A percentile compares a stretch with the other conserved stretches of the same genome.
Conservation (phyloP, 2,113 vertebrate species). For the Oreocharis arfaki region DNA sequence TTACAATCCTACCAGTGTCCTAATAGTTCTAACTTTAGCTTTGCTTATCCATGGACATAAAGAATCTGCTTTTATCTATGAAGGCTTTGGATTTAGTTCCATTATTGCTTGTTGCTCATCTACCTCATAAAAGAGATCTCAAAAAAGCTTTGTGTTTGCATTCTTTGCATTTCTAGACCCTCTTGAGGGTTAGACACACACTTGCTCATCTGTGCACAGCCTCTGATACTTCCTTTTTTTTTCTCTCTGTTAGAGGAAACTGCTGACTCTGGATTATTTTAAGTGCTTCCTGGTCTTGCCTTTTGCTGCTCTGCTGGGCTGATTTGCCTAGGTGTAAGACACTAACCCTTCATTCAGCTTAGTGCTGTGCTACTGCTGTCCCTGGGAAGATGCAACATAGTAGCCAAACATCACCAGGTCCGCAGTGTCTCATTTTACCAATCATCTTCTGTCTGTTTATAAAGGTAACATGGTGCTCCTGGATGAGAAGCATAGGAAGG, state of each 20-base stretch:
- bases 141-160: background rate
- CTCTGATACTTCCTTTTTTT: background rate
- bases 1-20: background rate
- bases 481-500: background rate
- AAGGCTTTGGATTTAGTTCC: background rate
- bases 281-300: rapidly evolving
- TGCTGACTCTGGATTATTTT: background rate
- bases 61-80: background rate
- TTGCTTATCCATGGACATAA: background rate
- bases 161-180: background rate
- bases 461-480: background rate
- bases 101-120: background rate
- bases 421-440: background rate
- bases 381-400: background rate
- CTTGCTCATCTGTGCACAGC: background rate
- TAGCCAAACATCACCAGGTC: background rate
- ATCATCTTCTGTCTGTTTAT: background rate
- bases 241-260: background rate
- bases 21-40: background rate
- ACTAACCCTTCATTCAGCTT: background rate
- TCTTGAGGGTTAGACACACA: background rate
- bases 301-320: background rate
- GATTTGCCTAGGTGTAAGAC: background rate
- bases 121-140: background rate
- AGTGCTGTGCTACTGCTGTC: background rate